phyloP scores from a whole-genome alignment of 2,888 invertebrate genomes.

The Ephialtes manifestator region DNA sequence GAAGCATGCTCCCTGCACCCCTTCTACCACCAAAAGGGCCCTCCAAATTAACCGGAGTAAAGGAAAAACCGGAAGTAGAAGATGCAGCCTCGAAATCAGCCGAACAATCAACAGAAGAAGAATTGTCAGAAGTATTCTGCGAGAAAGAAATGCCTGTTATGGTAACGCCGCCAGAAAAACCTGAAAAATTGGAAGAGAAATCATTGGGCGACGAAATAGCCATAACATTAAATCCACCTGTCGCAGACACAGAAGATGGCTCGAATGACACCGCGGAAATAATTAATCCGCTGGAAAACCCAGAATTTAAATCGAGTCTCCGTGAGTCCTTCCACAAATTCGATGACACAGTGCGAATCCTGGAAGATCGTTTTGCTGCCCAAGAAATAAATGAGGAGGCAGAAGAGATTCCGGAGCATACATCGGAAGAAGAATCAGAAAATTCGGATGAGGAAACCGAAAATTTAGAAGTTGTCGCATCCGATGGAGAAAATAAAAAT shows the following conservation, averaged over 20 bases:
- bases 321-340: not conserved
- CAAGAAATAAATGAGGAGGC: not conserved
- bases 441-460: not conserved
- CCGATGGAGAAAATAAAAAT: not conserved
- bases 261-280: not conserved
- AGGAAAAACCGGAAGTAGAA: not conserved
- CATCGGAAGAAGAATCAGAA: not conserved
- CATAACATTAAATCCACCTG: too few relatives aligned
- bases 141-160: not conserved
- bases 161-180: not conserved
- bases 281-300: not conserved
- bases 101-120: not conserved
- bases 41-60: not conserved
- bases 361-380: not conserved
- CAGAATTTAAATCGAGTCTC: not conserved
- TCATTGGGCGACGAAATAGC: too few relatives aligned
- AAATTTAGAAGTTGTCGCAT: not conserved
- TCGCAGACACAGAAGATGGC: not conserved
- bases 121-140: not conserved
- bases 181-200: not conserved
- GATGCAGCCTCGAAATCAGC: not conserved
- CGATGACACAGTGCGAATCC: not conserved
- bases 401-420: not conserved
- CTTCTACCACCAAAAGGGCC: not conserved
- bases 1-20: constrained; percentile 15